Base-by-base conservation (phyloP, 1,140 invertebrate species). In the Cryptotermes secundus region DNA sequence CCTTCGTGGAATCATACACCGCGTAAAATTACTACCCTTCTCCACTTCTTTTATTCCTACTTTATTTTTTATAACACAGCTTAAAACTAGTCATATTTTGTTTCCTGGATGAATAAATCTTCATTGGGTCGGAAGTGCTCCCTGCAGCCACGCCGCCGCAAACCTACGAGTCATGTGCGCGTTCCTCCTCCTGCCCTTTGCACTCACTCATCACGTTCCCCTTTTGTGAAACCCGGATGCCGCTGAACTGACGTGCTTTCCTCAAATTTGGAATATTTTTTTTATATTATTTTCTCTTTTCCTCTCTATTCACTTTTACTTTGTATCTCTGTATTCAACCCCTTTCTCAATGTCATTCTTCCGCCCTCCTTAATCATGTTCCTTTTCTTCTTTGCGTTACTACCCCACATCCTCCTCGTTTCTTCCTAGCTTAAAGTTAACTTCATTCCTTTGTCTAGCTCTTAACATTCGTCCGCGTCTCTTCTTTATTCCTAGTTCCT, bases 251-350 rank as follows among this genome's bases (percentile, higher is more conserved):
- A 81, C 80, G 34, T 35, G 80, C 34, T 81, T 81, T 45, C 80
- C 34, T 12, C 80, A 81, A 35, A 36, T 35, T 45, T 81, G 14
- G 35, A 36, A 81, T 81, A 38, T 81, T n/a, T 31, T 12, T 79
- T 59, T 72, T 72, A 31, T 72, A 72, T 72, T 45, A 38, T 81
- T 81, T 45, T 36, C 80, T 35, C 80, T 35, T n/a, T 81, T 81
- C 80, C 42, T 26, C 42, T 81, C 80, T 81, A 81, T 81, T 35
- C 80, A 31, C 80, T 81, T 81, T 26, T 38, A 81, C 34, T 34
- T 81, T 81, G 12, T 16, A 35, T 35, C 80, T n/a, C 24, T 81
- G n/a, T 81, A 22, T 81, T 81, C 80, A 9, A 24, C 80, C 12
- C 80, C 35, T 24, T 81, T 81, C 34, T 81, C 26, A 72, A 7